These are phyloP conservation scores for Desoria tigrina DNA, from an alignment of 2,888 invertebrate species.

Conservation along the genomic window DNA sequence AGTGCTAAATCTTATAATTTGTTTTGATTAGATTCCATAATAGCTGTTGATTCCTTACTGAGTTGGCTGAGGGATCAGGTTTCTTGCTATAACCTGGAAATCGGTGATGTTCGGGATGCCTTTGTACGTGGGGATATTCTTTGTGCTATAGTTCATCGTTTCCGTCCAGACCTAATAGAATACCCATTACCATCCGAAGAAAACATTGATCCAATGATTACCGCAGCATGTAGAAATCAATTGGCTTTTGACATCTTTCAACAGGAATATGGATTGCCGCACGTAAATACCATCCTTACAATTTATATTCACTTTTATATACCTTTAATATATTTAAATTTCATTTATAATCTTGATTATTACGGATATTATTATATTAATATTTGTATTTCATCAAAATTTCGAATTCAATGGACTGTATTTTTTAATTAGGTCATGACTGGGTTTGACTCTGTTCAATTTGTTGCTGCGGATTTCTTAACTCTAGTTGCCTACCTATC, in stretches of 20 bases:
- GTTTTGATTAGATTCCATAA: conserved; percentile 60
- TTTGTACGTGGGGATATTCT: conserved; percentile 70
- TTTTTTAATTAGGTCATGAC: conserved; percentile 64
- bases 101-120: conserved; percentile 69
- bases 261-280: conserved; percentile 73
- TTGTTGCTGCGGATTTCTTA: conserved; percentile 70
- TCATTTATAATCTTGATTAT: conserved; percentile 4
- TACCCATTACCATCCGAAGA: conserved; percentile 67
- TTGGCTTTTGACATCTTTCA: conserved; percentile 83
- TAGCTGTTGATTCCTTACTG: conserved; percentile 73
- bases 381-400: background rate
- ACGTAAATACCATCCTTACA: no score
- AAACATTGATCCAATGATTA: conserved; percentile 59
- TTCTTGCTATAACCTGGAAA: conserved; percentile 63
- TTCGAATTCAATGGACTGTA: no score
- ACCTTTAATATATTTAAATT: no score
- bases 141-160: conserved; percentile 76
- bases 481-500: conserved; percentile 80
- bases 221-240: conserved; percentile 68
- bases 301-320: no score
- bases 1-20: conserved; percentile 34
- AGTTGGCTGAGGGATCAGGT: conserved; percentile 77
- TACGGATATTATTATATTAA: background rate
- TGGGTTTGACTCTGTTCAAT: conserved; percentile 72
- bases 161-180: conserved; percentile 87